Evolutionary conservation across 2,113 vertebrate species (phyloP).

Genomic region (Macquaria australasica): DNA sequence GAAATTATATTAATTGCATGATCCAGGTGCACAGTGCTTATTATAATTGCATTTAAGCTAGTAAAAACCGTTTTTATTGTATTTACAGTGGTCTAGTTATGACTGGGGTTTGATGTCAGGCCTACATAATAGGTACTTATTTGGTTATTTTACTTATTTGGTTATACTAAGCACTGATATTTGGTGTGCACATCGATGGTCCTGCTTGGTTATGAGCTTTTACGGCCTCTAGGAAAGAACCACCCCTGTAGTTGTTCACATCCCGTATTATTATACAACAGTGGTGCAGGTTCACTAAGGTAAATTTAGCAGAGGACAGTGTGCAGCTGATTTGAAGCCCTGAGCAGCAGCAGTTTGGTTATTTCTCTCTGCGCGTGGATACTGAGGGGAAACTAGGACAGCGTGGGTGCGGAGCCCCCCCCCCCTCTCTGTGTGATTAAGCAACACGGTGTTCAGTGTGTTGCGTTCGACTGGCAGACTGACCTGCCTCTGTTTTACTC

Average conservation of each 20-base stretch:
- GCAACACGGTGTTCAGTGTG: slow-evolving; percentile 54
- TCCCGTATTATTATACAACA: background rate
- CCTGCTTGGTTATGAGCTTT: background rate
- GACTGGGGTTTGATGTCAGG: background rate
- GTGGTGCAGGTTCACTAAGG: slow-evolving; percentile 5
- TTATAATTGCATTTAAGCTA: background rate
- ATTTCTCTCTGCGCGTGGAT: slow-evolving; percentile 44
- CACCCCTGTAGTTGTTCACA: background rate
- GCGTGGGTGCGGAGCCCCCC: slow-evolving; percentile 68
- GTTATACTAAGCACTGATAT: background rate
- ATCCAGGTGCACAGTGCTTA: background rate
- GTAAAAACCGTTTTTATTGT: background rate
- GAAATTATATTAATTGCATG: background rate
- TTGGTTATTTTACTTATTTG: background rate
- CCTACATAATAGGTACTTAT: background rate
- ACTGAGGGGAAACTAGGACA: slow-evolving; percentile 70
- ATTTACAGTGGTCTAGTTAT: background rate
- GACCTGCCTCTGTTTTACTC: slow-evolving; percentile 41
- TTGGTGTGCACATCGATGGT: background rate
- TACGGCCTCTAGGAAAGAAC: background rate
- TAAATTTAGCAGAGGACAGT: background rate
- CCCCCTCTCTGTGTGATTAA: slow-evolving; percentile 63
- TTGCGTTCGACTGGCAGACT: slow-evolving; percentile 50
- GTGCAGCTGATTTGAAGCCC: slow-evolving; percentile 39
- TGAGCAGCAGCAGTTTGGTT: slow-evolving; percentile 45